These are phyloP conservation scores for Saccostrea glomerata DNA, from an alignment of 1,140 invertebrate genomes.

Conservation along the genomic window DNA sequence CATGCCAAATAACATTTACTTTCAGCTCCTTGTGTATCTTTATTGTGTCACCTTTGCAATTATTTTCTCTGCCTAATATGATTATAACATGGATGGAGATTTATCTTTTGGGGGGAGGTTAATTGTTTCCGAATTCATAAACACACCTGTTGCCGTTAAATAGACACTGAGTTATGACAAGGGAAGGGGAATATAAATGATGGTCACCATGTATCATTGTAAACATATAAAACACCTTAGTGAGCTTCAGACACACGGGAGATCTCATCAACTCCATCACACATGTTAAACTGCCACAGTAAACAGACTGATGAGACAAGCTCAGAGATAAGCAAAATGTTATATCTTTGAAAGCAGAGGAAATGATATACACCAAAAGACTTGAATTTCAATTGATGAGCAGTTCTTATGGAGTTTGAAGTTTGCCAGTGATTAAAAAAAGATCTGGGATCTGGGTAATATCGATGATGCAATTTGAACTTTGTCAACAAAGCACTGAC, in stretches of 20 bases:
- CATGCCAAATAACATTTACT: not conserved
- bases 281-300: constrained; percentile 5
- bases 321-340: not conserved
- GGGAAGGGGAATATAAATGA: not conserved
- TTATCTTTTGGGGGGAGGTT: constrained; percentile 12
- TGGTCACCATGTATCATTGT: constrained; percentile 9
- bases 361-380: not conserved
- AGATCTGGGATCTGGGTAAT: not conserved
- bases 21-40: not conserved
- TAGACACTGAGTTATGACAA: constrained; percentile 36
- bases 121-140: not conserved
- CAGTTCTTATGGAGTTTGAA: not conserved
- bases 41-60: not conserved
- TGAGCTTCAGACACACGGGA: not conserved
- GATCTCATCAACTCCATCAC: not conserved
- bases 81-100: not conserved
- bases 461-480: not conserved
- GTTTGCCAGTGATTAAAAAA: constrained; percentile 8
- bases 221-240: not conserved
- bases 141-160: constrained; percentile 31
- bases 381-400: not conserved
- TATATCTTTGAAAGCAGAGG: not conserved
- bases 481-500: constrained; percentile 6
- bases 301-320: not conserved
- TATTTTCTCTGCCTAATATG: not conserved